Conservation (phyloP, 2,113 vertebrate species). For the Amphilophus citrinellus region DNA sequence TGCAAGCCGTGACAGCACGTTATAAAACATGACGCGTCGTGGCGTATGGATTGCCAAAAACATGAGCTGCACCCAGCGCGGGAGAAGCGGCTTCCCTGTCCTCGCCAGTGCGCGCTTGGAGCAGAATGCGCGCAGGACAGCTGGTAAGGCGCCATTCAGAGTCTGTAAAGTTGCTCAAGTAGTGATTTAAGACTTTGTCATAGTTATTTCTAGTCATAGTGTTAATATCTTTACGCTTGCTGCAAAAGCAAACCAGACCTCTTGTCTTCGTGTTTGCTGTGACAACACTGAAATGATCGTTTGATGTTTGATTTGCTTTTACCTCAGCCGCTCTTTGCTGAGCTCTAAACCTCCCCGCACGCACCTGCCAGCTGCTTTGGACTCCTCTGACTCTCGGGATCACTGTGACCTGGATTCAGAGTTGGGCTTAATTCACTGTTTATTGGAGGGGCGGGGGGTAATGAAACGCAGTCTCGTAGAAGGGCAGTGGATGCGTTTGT, state of each 20-base stretch:
- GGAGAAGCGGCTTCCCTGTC: slow-evolving; percentile 23
- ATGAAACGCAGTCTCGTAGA: background rate
- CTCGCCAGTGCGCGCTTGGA: slow-evolving; percentile 50
- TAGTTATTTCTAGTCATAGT: background rate
- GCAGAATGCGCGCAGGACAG: slow-evolving; percentile 38
- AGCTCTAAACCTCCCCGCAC: slow-evolving; percentile 17
- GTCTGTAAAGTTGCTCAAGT: background rate
- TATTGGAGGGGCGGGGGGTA: slow-evolving; percentile 5
- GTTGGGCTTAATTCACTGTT: slow-evolving; percentile 6
- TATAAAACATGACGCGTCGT: slow-evolving; percentile 57
- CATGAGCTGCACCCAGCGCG: slow-evolving; percentile 47
- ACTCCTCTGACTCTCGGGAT: slow-evolving; percentile 18
- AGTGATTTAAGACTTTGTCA: background rate
- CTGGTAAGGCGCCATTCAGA: slow-evolving; percentile 59
- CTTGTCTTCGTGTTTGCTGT: slow-evolving; percentile 64
- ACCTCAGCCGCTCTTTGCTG: slow-evolving; percentile 38
- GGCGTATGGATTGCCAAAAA: slow-evolving; percentile 56
- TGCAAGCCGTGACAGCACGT: slow-evolving; percentile 61
- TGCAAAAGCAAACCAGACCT: slow-evolving; percentile 19
- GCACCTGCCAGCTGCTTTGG: slow-evolving; percentile 66
- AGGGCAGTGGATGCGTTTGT: background rate
- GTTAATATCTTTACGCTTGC: background rate
- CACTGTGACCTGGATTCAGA: slow-evolving; percentile 27
- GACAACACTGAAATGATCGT: slow-evolving; percentile 56
- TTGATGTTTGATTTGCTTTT: slow-evolving; percentile 62